phyloP scores from a whole-genome alignment of 2,888 invertebrate genomes.

The Ecliptopera silaceata region DNA sequence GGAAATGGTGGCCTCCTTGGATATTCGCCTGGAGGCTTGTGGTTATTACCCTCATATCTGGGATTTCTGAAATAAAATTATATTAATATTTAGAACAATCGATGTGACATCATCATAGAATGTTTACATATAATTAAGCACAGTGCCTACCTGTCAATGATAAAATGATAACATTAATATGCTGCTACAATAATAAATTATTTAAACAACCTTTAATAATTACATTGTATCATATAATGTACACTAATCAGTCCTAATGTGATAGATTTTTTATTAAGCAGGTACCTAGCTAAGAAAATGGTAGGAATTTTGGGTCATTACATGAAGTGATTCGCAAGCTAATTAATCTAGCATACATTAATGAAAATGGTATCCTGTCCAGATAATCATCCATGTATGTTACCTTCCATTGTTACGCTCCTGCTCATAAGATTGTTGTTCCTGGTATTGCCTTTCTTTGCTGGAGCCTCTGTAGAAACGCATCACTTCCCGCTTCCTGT shows the following conservation, averaged over 20 bases:
- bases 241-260: background rate
- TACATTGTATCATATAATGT: too few species aligned
- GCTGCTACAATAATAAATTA: background rate
- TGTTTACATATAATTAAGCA: too few species aligned
- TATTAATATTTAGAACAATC: too few species aligned
- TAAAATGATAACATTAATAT: too few species aligned
- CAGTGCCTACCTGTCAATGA: too few species aligned
- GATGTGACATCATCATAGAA: too few species aligned
- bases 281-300: background rate
- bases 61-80: constrained; percentile 47
- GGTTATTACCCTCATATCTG: constrained; percentile 55
- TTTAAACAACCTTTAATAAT: background rate
- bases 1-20: constrained; percentile 57
- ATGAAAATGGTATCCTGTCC: constrained; percentile 2
- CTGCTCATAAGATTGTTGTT: constrained; percentile 60
- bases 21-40: constrained; percentile 53
- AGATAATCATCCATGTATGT: constrained; percentile 23
- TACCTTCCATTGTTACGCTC: constrained; percentile 62
- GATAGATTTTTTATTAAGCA: background rate
- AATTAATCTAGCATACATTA: background rate
- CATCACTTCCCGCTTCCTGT: constrained; percentile 68
- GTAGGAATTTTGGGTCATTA: constrained; percentile 17
- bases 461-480: constrained; percentile 74
- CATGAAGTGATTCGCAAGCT: constrained; percentile 1
- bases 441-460: constrained; percentile 62